Evolutionary conservation across 2,888 invertebrate genomes (phyloP).

Genomic region (Standfussiana lucernea): DNA sequence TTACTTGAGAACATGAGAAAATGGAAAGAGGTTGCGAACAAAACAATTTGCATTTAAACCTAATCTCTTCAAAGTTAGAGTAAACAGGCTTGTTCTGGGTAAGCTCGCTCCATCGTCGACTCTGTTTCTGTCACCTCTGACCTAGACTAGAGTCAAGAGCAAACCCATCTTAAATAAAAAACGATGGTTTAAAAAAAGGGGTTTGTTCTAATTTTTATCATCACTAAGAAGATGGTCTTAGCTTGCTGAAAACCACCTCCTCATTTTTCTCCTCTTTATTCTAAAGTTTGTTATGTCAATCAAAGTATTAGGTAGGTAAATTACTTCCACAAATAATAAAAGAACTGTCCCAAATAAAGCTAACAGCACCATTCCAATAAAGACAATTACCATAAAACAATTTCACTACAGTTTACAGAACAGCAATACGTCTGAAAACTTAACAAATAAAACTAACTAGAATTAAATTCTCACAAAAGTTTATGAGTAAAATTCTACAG

Average conservation of each 20-base stretch:
- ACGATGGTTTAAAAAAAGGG: no score
- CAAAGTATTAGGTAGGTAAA: not conserved
- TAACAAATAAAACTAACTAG: constrained; percentile 57
- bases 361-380: constrained; percentile 19
- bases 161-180: no score
- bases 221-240: not conserved
- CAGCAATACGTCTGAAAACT: constrained; percentile 58
- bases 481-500: constrained; percentile 62
- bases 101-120: no score
- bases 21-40: not conserved
- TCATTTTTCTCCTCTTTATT: not conserved
- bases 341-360: constrained; percentile 1
- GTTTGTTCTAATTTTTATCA: no score
- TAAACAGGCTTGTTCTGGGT: no score
- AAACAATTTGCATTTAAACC: no score
- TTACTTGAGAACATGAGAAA: not conserved
- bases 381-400: constrained; percentile 56
- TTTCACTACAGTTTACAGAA: constrained; percentile 49
- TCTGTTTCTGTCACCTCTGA: no score
- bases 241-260: not conserved
- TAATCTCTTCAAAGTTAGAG: no score
- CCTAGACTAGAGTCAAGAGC: no score
- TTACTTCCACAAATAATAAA: constrained; percentile 8
- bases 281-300: not conserved
- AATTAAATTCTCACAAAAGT: constrained; percentile 65